Evolutionary conservation across 2,113 vertebrate species (phyloP).

Genomic region (Mesitornis unicolor): DNA sequence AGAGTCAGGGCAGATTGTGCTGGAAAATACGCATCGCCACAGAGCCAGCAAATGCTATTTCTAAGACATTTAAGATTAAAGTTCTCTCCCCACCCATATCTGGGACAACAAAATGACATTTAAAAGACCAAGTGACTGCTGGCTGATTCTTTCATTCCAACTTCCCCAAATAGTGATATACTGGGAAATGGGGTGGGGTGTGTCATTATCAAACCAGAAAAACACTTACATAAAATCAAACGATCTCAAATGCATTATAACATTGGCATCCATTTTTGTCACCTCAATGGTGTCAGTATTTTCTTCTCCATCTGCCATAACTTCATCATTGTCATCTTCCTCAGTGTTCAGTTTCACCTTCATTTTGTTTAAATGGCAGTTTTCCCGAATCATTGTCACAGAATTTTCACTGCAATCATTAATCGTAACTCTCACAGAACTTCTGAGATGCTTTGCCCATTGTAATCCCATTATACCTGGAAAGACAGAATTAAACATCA

Average conservation of each 20-base stretch:
- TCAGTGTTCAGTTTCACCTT: slow-evolving; percentile 73
- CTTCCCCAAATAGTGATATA: not conserved
- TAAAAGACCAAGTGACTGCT: not conserved
- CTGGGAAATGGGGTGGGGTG: not conserved
- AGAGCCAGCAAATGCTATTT: not conserved
- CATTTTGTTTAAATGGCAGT: slow-evolving; percentile 92
- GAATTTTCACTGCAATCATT: slow-evolving; percentile 92
- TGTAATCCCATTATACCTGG: slow-evolving; percentile 97
- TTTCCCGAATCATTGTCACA: slow-evolving; percentile 90
- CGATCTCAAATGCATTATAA: slow-evolving; percentile 92
- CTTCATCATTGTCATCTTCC: slow-evolving; percentile 63
- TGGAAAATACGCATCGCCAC: not conserved
- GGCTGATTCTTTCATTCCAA: not conserved
- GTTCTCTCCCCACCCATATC: not conserved
- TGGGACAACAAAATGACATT: not conserved
- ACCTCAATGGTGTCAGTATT: slow-evolving; percentile 84
- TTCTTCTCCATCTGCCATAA: slow-evolving; percentile 58
- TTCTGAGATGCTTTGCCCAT: slow-evolving; percentile 93
- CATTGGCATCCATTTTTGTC: slow-evolving; percentile 95
- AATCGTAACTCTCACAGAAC: slow-evolving; percentile 89
- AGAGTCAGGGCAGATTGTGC: not conserved
- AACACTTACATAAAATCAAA: slow-evolving; percentile 96
- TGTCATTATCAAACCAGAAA: not conserved
- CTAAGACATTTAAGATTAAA: not conserved
- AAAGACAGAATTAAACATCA: not conserved